These are phyloP conservation scores for Aquatica leii DNA, from an alignment of 2,888 invertebrate genomes.

Conservation along the genomic window DNA sequence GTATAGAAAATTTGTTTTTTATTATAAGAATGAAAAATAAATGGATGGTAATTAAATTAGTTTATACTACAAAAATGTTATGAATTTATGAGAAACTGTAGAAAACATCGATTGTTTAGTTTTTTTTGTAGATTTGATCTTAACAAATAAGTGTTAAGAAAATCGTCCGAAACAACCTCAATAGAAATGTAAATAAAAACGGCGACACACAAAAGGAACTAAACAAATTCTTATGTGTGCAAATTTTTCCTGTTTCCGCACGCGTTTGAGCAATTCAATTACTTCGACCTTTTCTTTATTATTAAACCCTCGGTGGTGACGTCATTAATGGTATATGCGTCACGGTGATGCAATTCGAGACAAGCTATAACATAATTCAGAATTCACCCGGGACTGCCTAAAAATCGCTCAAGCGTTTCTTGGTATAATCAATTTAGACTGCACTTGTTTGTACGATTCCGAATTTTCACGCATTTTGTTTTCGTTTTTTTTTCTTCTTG, in stretches of 20 bases:
- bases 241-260: constrained; percentile 45
- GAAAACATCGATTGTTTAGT: no score
- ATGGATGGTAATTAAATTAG: no score
- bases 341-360: constrained; percentile 48
- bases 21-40: no score
- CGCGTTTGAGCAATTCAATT: constrained; percentile 44
- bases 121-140: no score
- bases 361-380: constrained; percentile 46
- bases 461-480: constrained; percentile 17
- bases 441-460: constrained; percentile 33
- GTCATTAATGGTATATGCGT: constrained; percentile 52
- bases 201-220: no score
- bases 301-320: constrained; percentile 42
- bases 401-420: constrained; percentile 40
- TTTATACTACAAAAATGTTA: no score
- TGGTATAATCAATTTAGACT: constrained; percentile 39
- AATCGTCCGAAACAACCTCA: no score
- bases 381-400: constrained; percentile 43
- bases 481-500: no score
- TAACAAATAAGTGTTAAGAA: no score
- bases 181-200: no score
- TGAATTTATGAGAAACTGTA: no score
- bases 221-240: constrained; percentile 8
- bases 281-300: constrained; percentile 34
- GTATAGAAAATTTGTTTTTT: no score